A percentile compares a stretch with the other conserved stretches of the same genome.
Evolutionary conservation across 64 coral and sea anemone species (phyloP).

Genomic region (Orbicella faveolata): DNA sequence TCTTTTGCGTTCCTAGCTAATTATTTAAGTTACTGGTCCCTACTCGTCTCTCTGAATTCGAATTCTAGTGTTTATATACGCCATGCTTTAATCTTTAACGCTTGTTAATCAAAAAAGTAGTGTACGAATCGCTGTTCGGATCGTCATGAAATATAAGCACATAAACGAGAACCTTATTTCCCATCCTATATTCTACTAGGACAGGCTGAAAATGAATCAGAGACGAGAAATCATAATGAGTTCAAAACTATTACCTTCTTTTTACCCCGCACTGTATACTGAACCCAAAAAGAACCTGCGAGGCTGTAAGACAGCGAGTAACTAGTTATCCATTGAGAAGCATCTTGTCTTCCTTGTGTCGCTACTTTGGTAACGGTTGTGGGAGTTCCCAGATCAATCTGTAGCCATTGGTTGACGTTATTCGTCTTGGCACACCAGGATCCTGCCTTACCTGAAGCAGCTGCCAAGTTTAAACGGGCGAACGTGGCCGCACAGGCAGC

Average conservation of each 20-base stretch:
- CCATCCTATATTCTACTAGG: no score
- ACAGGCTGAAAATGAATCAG: no score
- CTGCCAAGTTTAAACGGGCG: constrained; percentile 15
- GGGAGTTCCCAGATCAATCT: constrained; percentile 1
- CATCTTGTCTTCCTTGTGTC: constrained; percentile 23
- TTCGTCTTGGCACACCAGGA: constrained; percentile 20
- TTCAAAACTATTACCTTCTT: constrained; percentile 1
- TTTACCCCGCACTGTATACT: constrained; percentile 9
- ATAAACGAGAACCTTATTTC: no score
- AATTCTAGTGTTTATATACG: no score
- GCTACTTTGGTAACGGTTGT: constrained; percentile 25
- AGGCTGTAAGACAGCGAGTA: constrained; percentile 22
- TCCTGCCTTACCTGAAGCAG: not conserved
- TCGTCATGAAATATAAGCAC: no score
- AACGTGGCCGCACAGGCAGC: not conserved
- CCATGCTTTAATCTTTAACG: no score
- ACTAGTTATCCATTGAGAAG: not conserved
- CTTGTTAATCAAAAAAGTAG: no score
- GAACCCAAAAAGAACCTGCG: constrained; percentile 6
- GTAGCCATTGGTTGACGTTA: constrained; percentile 16
- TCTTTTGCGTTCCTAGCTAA: no score
- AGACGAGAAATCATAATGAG: not conserved
- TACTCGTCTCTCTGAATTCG: no score
- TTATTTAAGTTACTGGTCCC: no score
- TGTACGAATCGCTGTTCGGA: no score